Evolutionary conservation across 2,113 vertebrate genomes (phyloP).

Genomic region (Hemicordylus capensis): DNA sequence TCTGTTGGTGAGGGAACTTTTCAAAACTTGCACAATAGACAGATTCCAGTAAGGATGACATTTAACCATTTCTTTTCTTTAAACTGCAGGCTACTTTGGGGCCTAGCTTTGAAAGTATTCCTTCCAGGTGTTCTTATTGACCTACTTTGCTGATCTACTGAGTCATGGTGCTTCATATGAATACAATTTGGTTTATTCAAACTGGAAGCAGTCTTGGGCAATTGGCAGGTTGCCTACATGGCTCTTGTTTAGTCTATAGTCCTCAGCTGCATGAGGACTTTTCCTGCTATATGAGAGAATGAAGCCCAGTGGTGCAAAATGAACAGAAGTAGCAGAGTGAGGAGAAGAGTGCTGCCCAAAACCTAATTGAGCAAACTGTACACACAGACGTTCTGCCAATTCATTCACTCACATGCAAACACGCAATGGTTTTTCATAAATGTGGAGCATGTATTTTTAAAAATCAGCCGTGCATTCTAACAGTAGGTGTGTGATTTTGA

Average conservation of each 20-base stretch:
- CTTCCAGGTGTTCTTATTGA: slow-evolving; percentile 30
- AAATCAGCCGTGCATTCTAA: not conserved
- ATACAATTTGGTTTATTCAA: not conserved
- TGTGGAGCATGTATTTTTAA: not conserved
- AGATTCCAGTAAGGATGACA: slow-evolving; percentile 2
- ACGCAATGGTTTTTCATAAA: not conserved
- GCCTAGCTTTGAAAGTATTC: slow-evolving; percentile 30
- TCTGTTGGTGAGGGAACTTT: slow-evolving; percentile 43
- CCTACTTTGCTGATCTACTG: not conserved
- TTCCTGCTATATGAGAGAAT: not conserved
- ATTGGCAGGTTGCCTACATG: not conserved
- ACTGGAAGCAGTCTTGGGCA: not conserved
- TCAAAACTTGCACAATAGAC: slow-evolving; percentile 47
- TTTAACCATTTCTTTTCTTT: slow-evolving; percentile 36
- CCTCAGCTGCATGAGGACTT: not conserved
- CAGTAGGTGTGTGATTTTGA: not conserved
- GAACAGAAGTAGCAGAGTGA: not conserved
- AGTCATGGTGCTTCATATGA: not conserved
- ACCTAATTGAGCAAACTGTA: not conserved
- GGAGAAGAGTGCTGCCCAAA: not conserved
- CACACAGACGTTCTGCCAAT: not conserved
- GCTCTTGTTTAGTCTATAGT: not conserved
- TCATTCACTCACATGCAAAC: not conserved
- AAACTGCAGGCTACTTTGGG: slow-evolving; percentile 19
- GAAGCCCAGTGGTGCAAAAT: not conserved